Percentiles rank a stretch among this genome's conserved stretches.
Evolutionary conservation across 2,888 invertebrate species (phyloP).

Genomic region (Drosophila greeni): DNA sequence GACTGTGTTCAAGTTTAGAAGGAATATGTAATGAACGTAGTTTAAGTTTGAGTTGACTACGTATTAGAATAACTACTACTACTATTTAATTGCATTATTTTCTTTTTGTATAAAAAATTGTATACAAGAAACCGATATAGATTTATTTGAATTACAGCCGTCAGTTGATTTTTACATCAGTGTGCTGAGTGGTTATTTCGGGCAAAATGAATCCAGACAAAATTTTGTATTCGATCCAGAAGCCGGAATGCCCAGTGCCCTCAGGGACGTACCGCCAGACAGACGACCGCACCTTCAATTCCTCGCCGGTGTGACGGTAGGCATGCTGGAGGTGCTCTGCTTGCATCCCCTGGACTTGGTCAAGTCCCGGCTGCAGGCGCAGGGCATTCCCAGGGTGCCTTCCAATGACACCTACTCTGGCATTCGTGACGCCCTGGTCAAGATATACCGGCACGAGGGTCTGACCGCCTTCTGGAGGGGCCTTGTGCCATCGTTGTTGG

Average conservation of each 20-base stretch:
- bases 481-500: slow-evolving; percentile 33
- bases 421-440: slow-evolving; percentile 33
- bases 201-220: slow-evolving; percentile 25
- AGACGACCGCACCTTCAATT: slow-evolving; percentile 8
- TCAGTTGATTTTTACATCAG: slow-evolving; percentile 1
- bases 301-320: slow-evolving; percentile 28
- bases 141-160: background rate
- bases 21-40: background rate
- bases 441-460: slow-evolving; percentile 46
- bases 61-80: background rate
- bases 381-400: background rate
- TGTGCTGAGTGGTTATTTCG: background rate
- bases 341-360: slow-evolving; percentile 54
- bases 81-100: background rate
- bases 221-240: slow-evolving; percentile 14
- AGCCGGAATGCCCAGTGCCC: slow-evolving; percentile 7
- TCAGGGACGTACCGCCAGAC: background rate
- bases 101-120: no score
- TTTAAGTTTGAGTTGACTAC: background rate
- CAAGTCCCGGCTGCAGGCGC: slow-evolving; percentile 55
- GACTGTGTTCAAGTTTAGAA: background rate
- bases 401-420: slow-evolving; percentile 21
- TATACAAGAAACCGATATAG: no score
- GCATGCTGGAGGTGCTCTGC: slow-evolving; percentile 37
- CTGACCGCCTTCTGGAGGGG: slow-evolving; percentile 44